Conservation (phyloP, 2,113 vertebrate species). For the Abramis brama region DNA sequence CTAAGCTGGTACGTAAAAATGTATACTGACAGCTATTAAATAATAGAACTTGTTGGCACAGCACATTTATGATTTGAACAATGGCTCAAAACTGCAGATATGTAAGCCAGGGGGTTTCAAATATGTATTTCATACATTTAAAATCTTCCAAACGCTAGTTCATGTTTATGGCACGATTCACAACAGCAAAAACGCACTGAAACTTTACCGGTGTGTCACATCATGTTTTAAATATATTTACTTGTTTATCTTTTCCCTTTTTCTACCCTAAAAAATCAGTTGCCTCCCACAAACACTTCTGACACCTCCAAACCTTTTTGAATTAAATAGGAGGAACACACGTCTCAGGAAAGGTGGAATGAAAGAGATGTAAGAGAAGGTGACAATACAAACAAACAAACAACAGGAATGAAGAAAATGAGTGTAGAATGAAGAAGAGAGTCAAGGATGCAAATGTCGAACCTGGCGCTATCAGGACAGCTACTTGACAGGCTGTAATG, state of each 20-base stretch:
- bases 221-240: slow-evolving; percentile 47
- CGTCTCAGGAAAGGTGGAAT: slow-evolving; percentile 49
- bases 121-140: slow-evolving; percentile 12
- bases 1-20: slow-evolving; percentile 17
- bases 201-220: slow-evolving; percentile 30
- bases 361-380: slow-evolving; percentile 50
- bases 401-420: slow-evolving; percentile 46
- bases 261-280: slow-evolving; percentile 36
- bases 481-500: slow-evolving; percentile 92
- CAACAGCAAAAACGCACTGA: background rate
- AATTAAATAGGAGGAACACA: slow-evolving; percentile 49
- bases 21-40: slow-evolving; percentile 46
- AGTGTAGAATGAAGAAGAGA: slow-evolving; percentile 41
- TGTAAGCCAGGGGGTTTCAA: background rate
- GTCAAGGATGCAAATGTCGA: slow-evolving; percentile 82
- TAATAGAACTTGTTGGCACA: slow-evolving; percentile 34
- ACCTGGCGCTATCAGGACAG: slow-evolving; percentile 78
- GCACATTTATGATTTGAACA: slow-evolving; percentile 40
- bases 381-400: slow-evolving; percentile 55
- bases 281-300: slow-evolving; percentile 46
- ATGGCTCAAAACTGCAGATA: slow-evolving; percentile 39
- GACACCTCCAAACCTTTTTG: slow-evolving; percentile 38
- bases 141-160: slow-evolving; percentile 28
- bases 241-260: slow-evolving; percentile 32
- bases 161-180: slow-evolving; percentile 37